Percentiles rank a stretch among this genome's conserved stretches.
Evolutionary conservation across 1,140 invertebrate genomes (phyloP).

Genomic region (Saxidomus purpurata): DNA sequence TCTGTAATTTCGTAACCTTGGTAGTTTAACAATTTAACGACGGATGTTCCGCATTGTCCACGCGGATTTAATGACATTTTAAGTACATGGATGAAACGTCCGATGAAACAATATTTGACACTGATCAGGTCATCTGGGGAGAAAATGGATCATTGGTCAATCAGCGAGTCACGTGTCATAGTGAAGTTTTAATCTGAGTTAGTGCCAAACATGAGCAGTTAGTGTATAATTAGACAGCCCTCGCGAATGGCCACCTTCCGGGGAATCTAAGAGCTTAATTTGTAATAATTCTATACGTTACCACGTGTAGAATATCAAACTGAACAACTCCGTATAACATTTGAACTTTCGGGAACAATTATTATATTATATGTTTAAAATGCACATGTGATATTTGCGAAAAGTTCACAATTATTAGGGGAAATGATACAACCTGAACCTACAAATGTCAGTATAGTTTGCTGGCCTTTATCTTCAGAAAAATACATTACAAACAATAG

Average conservation of each 20-base stretch:
- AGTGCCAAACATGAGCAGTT: background rate
- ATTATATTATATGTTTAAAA: too few relatives aligned
- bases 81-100: conserved; percentile 26
- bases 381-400: background rate
- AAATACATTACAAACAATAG: background rate
- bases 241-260: conserved; percentile 12
- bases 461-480: background rate
- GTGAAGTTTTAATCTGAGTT: conserved; percentile 41
- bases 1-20: background rate
- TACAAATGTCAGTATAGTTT: conserved; percentile 1
- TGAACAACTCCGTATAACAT: conserved; percentile 5
- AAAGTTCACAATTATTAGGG: background rate
- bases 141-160: conserved; percentile 55
- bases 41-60: background rate
- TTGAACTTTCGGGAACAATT: background rate
- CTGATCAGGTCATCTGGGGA: conserved; percentile 24
- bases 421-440: background rate
- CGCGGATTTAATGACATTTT: conserved; percentile 59
- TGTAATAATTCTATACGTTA: conserved; percentile 3
- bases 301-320: background rate
- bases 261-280: conserved; percentile 20
- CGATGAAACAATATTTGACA: conserved; percentile 52
- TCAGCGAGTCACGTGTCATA: conserved; percentile 21
- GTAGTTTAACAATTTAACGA: background rate
- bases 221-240: conserved; percentile 25